Evolutionary conservation across 2,113 vertebrate genomes (phyloP), one percentile per base, ranked within the genome.

Genomic region (Dermatemys mawii): DNA sequence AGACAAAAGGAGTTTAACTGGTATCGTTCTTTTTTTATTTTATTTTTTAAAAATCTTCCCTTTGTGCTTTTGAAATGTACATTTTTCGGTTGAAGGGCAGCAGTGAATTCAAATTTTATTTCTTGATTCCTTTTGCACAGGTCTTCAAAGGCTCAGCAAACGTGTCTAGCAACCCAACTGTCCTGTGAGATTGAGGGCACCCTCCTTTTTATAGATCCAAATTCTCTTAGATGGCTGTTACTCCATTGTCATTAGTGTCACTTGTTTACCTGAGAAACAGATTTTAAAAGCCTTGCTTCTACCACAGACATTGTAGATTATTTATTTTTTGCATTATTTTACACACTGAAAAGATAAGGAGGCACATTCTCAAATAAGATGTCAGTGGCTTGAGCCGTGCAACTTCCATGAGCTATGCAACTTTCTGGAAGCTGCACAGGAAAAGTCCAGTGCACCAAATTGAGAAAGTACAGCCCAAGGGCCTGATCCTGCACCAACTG

Each of bases 241-340:
- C 97, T 97, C 97, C 96, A 97, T 94, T 96, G 94, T 97, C 95
- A 96, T 96, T 97, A 97, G 94, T 92, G 96, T 97, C 94, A 92
- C 96, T 97, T 97, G 93, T 97, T 97, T 97, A 98, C 96, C 96
- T 95, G 97, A 98, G 97, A 98, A 97, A 97, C 93, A 93, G 95
- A 98, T 97, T 97, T 96, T 94, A 92, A 95, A 98, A 98, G 94
- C 97, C 97, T 97, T 96, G 95, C 97, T 97, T 94, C 97, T 93
- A 97, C 95, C 81, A 85, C 96, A 95, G 95, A 92, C 95, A 88
- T 94, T 94, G 91, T 95, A 93, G 84, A 94, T 91, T 95, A 78
- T 81, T 94, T 44, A 16, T 93, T 97, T 97, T 97, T 94, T 97
- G 83, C 87, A 92, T 95, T 90, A 86, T 93, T 97, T 97, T 94